A percentile compares a stretch with the other conserved stretches of the same genome.
phyloP scores from a whole-genome alignment of 2,797 vertebrate genomes.

The Trachops cirrhosus region DNA sequence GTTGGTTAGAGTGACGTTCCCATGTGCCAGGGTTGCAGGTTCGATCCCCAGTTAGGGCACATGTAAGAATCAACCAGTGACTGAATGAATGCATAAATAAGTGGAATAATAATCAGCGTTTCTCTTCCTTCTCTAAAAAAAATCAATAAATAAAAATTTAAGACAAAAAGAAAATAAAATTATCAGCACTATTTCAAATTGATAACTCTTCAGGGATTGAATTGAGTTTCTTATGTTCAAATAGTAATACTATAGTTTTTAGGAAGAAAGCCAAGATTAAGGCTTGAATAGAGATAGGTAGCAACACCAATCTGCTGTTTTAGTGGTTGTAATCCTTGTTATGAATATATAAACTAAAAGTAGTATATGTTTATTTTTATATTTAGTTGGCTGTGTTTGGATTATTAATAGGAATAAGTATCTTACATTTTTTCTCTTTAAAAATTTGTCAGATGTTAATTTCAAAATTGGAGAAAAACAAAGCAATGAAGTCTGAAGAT shows the following conservation, averaged over 20 bases:
- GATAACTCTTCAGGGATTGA: not conserved
- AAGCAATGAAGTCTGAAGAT: slow-evolving; percentile 94
- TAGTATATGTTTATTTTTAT: slow-evolving; percentile 4
- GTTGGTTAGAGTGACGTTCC: not conserved
- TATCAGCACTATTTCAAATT: not conserved
- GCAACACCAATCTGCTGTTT: not conserved
- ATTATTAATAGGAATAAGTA: slow-evolving; percentile 4
- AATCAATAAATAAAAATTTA: not conserved
- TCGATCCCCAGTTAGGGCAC: not conserved
- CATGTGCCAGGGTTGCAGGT: not conserved
- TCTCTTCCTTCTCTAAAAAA: not conserved
- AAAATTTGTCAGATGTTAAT: slow-evolving; percentile 91
- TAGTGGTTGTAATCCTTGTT: slow-evolving; percentile 14
- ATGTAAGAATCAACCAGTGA: not conserved
- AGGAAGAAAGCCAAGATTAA: not conserved
- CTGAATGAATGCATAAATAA: not conserved
- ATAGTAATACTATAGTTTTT: not conserved
- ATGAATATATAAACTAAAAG: not conserved
- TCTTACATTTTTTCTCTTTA: slow-evolving; percentile 39
- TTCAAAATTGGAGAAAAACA: slow-evolving; percentile 97
- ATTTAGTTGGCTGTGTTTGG: not conserved
- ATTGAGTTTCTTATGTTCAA: slow-evolving; percentile 17
- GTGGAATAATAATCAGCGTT: not conserved
- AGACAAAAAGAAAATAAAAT: slow-evolving; percentile 19
- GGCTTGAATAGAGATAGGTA: not conserved